phyloP scores from a whole-genome alignment of 2,113 vertebrate species.

The Oryzias javanicus region DNA sequence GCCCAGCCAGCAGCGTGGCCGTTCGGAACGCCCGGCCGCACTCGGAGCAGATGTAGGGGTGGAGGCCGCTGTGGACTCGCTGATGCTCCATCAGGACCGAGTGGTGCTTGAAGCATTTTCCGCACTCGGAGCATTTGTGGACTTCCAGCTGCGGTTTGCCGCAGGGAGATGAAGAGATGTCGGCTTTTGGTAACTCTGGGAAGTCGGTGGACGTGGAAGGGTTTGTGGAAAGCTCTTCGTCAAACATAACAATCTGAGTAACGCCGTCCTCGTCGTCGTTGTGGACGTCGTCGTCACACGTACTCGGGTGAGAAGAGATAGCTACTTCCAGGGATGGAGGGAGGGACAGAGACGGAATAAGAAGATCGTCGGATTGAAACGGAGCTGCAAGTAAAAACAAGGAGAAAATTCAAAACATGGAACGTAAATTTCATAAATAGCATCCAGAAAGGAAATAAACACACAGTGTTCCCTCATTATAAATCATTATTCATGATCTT shows the following conservation, averaged over 20 bases:
- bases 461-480: too few relatives aligned
- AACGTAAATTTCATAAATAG: too few relatives aligned
- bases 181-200: slow-evolving; percentile 56
- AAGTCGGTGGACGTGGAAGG: slow-evolving; percentile 65
- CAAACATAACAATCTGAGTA: slow-evolving; percentile 69
- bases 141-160: slow-evolving; percentile 43
- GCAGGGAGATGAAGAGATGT: slow-evolving; percentile 32
- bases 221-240: slow-evolving; percentile 62
- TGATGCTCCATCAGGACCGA: slow-evolving; percentile 69
- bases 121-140: slow-evolving; percentile 68
- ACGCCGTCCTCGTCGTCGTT: slow-evolving; percentile 49
- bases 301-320: slow-evolving; percentile 64
- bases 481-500: too few relatives aligned
- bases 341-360: slow-evolving; percentile 68
- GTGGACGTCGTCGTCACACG: slow-evolving; percentile 62
- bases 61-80: slow-evolving; percentile 67
- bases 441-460: too few relatives aligned
- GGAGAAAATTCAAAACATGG: neutral
- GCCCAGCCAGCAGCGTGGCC: slow-evolving; percentile 64
- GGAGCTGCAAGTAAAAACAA: slow-evolving; percentile 44
- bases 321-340: slow-evolving; percentile 70
- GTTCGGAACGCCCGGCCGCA: slow-evolving; percentile 70
- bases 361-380: slow-evolving; percentile 68
- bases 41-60: slow-evolving; percentile 74
- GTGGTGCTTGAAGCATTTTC: slow-evolving; percentile 68